These are phyloP conservation scores for Otolemur garnettii DNA, from an alignment of 2,113 vertebrate species.

Conservation along the genomic window DNA sequence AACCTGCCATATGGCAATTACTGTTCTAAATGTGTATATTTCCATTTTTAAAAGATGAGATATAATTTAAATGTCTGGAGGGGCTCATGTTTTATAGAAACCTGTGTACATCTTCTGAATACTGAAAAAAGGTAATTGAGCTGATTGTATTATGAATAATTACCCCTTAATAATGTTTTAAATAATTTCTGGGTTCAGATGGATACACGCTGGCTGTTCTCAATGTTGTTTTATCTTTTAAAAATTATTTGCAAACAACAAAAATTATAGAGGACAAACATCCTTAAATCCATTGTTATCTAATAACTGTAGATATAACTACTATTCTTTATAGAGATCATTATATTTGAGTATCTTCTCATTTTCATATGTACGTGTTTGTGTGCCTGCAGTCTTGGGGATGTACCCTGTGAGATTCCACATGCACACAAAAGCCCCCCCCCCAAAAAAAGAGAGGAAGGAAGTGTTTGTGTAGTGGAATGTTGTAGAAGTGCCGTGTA, in stretches of 20 bases:
- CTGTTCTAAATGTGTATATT: background rate
- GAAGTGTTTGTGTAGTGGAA: background rate
- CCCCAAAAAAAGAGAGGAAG: background rate
- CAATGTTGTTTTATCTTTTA: background rate
- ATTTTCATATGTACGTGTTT: background rate
- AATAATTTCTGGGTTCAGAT: background rate
- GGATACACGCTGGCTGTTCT: background rate
- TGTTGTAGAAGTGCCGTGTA: background rate
- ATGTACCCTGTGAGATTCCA: background rate
- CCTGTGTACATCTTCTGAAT: background rate
- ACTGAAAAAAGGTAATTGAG: slow-evolving; percentile 26
- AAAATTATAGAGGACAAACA: background rate
- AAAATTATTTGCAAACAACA: slow-evolving; percentile 22
- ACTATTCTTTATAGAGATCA: background rate
- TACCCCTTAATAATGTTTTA: background rate
- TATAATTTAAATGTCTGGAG: background rate
- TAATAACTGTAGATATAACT: background rate
- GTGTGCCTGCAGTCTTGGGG: background rate
- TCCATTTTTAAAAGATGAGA: slow-evolving; percentile 32
- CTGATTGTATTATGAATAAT: slow-evolving; percentile 33
- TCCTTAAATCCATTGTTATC: background rate
- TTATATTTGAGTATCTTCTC: slow-evolving; percentile 2
- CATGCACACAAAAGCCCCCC: background rate
- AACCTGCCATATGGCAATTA: background rate
- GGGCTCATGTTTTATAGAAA: background rate